These are phyloP conservation scores for Ruditapes philippinarum DNA, from an alignment of 1,140 invertebrate species.

Conservation along the genomic window DNA sequence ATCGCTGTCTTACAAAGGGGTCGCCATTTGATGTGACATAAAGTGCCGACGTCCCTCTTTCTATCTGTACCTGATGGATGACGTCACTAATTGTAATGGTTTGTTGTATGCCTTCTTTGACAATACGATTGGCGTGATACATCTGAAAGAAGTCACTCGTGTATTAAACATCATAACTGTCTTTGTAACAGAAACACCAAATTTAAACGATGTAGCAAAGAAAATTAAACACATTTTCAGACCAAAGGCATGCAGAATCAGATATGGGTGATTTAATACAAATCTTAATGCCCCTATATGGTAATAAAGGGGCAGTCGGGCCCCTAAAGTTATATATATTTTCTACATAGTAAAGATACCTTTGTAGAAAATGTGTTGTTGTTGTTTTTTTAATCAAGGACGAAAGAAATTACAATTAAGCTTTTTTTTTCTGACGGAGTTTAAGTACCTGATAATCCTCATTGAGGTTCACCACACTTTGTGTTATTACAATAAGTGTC, in stretches of 20 bases:
- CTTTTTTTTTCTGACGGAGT: no score
- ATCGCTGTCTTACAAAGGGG: neutral
- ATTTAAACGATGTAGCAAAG: no score
- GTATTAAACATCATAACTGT: no score
- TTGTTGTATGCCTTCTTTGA: slow-evolving; percentile 1
- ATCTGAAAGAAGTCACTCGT: neutral
- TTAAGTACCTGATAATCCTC: neutral
- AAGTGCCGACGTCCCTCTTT: slow-evolving; percentile 74
- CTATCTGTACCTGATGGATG: slow-evolving; percentile 75
- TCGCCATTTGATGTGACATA: slow-evolving; percentile 72
- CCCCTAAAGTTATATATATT: neutral
- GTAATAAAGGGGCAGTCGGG: no score
- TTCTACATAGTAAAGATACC: neutral
- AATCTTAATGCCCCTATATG: no score
- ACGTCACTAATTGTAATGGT: slow-evolving; percentile 71
- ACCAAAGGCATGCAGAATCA: no score
- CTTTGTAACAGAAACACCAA: no score
- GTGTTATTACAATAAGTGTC: neutral
- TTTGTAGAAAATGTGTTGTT: neutral
- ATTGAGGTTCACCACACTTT: neutral
- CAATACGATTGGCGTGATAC: neutral
- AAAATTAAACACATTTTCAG: no score
- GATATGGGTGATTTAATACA: no score
- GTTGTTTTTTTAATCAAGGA: neutral
- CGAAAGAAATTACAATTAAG: neutral